Evolutionary conservation across 2,113 vertebrate genomes (phyloP).

Genomic region (Scolopax mira): DNA sequence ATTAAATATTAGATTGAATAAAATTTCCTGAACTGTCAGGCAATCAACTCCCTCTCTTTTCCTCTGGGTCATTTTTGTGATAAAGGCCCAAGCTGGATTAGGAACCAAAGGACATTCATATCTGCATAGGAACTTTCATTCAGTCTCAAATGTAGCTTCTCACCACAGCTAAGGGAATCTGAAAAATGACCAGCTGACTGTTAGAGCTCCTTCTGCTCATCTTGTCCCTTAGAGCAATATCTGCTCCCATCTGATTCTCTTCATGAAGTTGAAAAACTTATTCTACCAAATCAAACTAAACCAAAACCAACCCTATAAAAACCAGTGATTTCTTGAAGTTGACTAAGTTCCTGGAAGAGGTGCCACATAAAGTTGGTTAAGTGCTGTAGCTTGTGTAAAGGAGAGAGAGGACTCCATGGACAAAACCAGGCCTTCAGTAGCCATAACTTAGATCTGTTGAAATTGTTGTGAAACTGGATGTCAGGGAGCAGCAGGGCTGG

Average conservation of each 20-base stretch:
- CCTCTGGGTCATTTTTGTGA: neutral
- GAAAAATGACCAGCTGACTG: neutral
- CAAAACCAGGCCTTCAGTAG: neutral
- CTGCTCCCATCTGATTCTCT: neutral
- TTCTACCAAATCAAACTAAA: neutral
- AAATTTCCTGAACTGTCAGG: neutral
- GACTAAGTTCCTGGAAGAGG: neutral
- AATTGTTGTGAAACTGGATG: neutral
- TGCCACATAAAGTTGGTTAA: neutral
- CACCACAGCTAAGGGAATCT: neutral
- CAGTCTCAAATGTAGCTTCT: neutral
- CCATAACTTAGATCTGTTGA: accelerated
- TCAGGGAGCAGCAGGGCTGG: neutral
- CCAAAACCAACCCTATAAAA: neutral
- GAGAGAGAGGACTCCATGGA: neutral
- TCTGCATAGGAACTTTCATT: neutral
- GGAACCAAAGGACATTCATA: neutral
- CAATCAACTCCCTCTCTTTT: neutral
- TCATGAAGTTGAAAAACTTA: neutral
- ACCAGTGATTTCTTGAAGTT: neutral
- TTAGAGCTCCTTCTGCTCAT: neutral
- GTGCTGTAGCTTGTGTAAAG: neutral
- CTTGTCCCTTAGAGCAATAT: neutral
- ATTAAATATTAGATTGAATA: slow-evolving; percentile 13
- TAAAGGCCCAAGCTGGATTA: neutral